Conservation (phyloP, 1,140 invertebrate species). For the Oedothorax gibbosus region DNA sequence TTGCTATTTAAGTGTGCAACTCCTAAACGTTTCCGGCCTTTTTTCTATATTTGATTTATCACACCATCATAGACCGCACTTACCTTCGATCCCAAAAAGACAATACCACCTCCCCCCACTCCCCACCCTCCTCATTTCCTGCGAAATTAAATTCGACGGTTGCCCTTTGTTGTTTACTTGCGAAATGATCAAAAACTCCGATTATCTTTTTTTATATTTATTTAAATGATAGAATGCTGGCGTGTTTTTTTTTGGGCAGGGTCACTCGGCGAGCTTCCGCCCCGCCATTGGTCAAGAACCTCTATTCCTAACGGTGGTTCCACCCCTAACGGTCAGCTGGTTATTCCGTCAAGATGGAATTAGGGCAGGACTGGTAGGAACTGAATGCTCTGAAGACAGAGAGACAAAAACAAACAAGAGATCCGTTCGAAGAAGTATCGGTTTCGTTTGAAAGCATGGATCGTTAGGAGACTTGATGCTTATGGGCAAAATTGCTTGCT, state of each 20-base stretch:
- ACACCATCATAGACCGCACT: too few species aligned
- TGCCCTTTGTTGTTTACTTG: conserved; percentile 26
- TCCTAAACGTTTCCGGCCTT: too few species aligned
- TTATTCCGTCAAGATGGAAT: conserved; percentile 37
- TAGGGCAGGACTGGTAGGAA: conserved; percentile 44
- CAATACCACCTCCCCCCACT: not conserved
- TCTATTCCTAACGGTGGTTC: conserved; percentile 33
- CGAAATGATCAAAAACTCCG: not conserved
- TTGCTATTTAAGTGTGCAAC: too few species aligned
- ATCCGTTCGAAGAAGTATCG: not conserved
- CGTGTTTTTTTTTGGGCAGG: conserved; percentile 44
- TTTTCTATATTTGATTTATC: too few species aligned
- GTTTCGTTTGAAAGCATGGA: too few species aligned
- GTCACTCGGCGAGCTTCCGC: conserved; percentile 19
- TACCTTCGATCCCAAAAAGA: too few species aligned
- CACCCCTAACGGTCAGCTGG: conserved; percentile 41
- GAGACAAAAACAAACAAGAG: conserved; percentile 18
- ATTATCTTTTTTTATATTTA: too few species aligned
- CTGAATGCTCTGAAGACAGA: not conserved
- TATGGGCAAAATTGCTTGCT: too few species aligned
- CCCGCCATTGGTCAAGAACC: conserved; percentile 31
- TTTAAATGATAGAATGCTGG: not conserved
- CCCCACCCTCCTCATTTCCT: not conserved
- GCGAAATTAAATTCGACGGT: conserved; percentile 23
- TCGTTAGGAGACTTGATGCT: too few species aligned